These are phyloP conservation scores for Ophiothrix spiculata DNA, from an alignment of 35 echinoderm and acorn worm species.

Conservation along the genomic window DNA sequence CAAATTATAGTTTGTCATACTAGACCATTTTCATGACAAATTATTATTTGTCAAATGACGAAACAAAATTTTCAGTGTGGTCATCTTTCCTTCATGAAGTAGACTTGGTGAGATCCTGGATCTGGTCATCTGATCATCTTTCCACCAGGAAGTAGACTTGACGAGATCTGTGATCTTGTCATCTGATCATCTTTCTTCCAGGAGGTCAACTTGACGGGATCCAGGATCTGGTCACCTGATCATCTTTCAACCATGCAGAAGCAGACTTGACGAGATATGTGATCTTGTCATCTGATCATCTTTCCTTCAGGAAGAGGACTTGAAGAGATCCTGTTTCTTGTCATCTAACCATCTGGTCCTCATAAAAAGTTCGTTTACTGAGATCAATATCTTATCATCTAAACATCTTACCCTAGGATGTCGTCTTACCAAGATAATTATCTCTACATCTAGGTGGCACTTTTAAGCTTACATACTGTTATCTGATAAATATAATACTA, in stretches of 20 bases:
- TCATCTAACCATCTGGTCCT: no score
- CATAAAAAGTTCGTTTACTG: no score
- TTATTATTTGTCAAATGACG: no score
- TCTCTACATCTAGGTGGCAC: no score
- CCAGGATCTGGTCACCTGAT: slow-evolving; percentile 1
- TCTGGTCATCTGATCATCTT: slow-evolving; percentile 24
- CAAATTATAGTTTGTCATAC: no score
- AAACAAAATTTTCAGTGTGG: no score
- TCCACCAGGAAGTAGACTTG: neutral
- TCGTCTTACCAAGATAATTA: no score
- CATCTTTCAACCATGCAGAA: neutral
- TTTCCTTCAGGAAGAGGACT: neutral
- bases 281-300: slow-evolving; percentile 15
- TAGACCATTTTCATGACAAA: no score
- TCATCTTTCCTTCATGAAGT: neutral
- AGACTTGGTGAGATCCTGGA: slow-evolving; percentile 10
- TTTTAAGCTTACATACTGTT: no score
- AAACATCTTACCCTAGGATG: no score
- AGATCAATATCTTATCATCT: no score
- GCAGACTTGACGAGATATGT: neutral
- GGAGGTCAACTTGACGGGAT: neutral
- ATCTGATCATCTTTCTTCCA: slow-evolving; percentile 15
- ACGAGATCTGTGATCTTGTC: slow-evolving; percentile 11
- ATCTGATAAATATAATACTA: no score
- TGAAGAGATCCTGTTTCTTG: neutral